phyloP scores from a whole-genome alignment of 1,140 invertebrate genomes.

The Drosophila nigrodunni region DNA sequence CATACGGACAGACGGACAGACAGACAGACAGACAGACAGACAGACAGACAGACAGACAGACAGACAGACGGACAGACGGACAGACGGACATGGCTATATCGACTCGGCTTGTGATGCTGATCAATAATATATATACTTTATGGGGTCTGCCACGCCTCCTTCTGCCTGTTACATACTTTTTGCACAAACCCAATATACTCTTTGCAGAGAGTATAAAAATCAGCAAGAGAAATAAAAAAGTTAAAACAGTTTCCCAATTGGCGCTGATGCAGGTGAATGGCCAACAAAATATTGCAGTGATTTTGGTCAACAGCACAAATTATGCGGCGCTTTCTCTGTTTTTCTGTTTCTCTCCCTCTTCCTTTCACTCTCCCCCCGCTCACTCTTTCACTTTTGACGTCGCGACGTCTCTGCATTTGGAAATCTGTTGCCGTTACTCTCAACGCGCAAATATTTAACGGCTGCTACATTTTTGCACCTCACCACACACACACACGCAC shows the following conservation, averaged over 20 bases:
- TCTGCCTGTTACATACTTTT: no score
- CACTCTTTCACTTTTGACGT: neutral
- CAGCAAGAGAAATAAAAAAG: constrained; percentile 28
- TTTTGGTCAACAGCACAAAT: constrained; percentile 69
- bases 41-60: no score
- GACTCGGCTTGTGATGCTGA: no score
- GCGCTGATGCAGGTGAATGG: constrained; percentile 42
- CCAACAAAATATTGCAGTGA: constrained; percentile 80
- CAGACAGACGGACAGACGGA: no score
- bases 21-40: no score
- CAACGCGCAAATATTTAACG: constrained; percentile 77
- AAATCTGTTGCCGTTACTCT: constrained; percentile 72
- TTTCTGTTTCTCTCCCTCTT: constrained; percentile 1
- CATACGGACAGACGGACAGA: no score
- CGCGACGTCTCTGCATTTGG: constrained; percentile 38
- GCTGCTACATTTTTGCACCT: constrained; percentile 80
- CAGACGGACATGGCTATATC: no score
- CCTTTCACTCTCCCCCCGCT: neutral
- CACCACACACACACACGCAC: constrained; percentile 42
- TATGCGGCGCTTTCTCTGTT: constrained; percentile 50
- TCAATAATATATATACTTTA: no score
- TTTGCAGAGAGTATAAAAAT: no score
- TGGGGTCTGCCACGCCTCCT: no score
- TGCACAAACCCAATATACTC: no score
- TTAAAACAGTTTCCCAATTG: constrained; percentile 21